Conservation (phyloP, 2,113 vertebrate species). For the Perognathus longimembris region DNA sequence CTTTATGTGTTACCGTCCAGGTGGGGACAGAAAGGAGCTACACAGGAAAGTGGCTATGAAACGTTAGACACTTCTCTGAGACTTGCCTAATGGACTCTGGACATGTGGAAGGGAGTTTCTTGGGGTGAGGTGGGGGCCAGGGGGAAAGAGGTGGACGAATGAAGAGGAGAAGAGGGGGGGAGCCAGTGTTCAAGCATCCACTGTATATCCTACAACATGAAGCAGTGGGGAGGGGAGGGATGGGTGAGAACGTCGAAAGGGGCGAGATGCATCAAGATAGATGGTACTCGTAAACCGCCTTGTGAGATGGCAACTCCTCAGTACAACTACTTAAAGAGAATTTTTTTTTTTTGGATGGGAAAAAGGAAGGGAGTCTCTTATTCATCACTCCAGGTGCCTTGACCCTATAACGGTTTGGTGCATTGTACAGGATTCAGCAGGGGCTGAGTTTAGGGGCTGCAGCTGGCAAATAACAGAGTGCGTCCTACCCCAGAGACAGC, state of each 20-base stretch:
- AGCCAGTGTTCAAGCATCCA: too few relatives aligned
- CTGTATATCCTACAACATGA: too few relatives aligned
- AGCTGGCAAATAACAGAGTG: conserved; percentile 38
- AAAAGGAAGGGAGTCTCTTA: neutral
- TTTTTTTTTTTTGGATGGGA: too few relatives aligned
- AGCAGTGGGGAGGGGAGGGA: too few relatives aligned
- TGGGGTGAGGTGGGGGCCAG: too few relatives aligned
- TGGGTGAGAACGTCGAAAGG: too few relatives aligned
- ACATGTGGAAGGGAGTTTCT: neutral
- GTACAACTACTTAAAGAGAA: too few relatives aligned
- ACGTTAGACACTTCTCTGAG: conserved; percentile 16
- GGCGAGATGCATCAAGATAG: too few relatives aligned
- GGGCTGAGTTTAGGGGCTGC: conserved; percentile 36
- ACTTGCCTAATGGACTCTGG: neutral
- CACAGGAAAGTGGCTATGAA: neutral
- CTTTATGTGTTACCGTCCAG: neutral
- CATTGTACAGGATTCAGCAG: conserved; percentile 71
- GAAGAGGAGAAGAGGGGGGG: too few relatives aligned
- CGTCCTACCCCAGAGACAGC: neutral
- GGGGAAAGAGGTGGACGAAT: too few relatives aligned
- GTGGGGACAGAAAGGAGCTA: neutral
- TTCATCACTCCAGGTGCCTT: neutral
- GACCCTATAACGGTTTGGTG: conserved; percentile 54
- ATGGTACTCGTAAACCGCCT: too few relatives aligned
- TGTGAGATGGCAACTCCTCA: too few relatives aligned